phyloP scores from a whole-genome alignment of 1,140 invertebrate genomes.

The Hestina assimilis region DNA sequence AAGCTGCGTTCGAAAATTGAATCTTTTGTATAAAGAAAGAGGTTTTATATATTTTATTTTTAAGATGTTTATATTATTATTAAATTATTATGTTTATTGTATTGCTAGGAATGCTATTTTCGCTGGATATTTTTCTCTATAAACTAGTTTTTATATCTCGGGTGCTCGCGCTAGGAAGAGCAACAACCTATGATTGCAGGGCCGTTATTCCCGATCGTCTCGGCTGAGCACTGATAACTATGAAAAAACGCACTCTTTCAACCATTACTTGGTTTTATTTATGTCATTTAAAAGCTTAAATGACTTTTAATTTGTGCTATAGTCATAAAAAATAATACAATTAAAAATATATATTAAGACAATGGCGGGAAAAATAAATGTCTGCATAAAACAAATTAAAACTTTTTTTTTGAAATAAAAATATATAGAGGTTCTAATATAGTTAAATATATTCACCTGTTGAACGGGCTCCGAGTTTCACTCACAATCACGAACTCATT shows the following conservation, averaged over 20 bases:
- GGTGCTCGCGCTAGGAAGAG: conserved; percentile 60
- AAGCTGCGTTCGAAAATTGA: conserved; percentile 6
- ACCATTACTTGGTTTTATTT: conserved; percentile 25
- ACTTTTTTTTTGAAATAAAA: not conserved
- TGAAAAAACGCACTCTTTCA: conserved; percentile 36
- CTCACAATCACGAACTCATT: conserved; percentile 71
- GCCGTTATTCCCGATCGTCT: conserved; percentile 70
- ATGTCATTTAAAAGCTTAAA: no score
- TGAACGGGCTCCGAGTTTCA: conserved; percentile 51
- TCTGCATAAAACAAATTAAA: not conserved
- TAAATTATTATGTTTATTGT: no score
- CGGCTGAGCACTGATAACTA: conserved; percentile 54
- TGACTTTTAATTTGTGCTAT: not conserved
- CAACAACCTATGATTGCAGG: conserved; percentile 77
- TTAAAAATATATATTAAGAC: no score
- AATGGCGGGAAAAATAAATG: conserved; percentile 1
- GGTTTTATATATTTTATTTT: not conserved
- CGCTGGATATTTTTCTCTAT: conserved; percentile 48
- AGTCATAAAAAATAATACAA: not conserved
- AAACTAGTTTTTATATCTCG: conserved; percentile 55
- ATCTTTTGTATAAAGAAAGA: conserved; percentile 1
- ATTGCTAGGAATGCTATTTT: no score
- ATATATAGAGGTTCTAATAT: not conserved
- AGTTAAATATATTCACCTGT: conserved; percentile 63
- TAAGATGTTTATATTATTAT: not conserved